Evolutionary conservation across 2,888 invertebrate genomes (phyloP).

Genomic region (Pycnomerus fuliginosus): DNA sequence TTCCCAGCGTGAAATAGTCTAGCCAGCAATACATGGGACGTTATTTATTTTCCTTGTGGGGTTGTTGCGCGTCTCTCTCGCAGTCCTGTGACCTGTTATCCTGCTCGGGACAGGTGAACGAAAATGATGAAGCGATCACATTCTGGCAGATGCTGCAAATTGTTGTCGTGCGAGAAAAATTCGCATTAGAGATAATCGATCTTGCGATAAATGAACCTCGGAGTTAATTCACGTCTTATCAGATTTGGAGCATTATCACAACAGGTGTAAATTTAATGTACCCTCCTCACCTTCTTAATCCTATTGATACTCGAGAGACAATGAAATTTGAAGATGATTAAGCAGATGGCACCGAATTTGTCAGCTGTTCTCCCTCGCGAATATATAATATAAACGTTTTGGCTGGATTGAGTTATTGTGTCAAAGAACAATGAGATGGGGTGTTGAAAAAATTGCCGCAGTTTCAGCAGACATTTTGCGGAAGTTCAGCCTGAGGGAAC

Average conservation of each 20-base stretch:
- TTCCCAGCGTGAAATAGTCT: slow-evolving; percentile 42
- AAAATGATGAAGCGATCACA: slow-evolving; percentile 25
- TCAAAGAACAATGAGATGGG: slow-evolving; percentile 2
- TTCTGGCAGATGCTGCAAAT: slow-evolving; percentile 24
- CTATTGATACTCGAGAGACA: slow-evolving; percentile 18
- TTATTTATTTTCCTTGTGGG: slow-evolving; percentile 20
- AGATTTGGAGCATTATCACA: no score
- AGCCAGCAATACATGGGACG: slow-evolving; percentile 37
- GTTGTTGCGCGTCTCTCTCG: slow-evolving; percentile 16
- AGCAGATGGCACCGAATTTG: slow-evolving; percentile 19
- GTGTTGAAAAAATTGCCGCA: no score
- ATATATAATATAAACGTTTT: slow-evolving; percentile 16
- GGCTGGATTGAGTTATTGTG: slow-evolving; percentile 7
- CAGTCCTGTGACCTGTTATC: slow-evolving; percentile 18
- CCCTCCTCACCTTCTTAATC: slow-evolving; percentile 11
- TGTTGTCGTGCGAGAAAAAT: no score
- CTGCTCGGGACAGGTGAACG: slow-evolving; percentile 21
- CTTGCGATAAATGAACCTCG: no score
- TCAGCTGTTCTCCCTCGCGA: slow-evolving; percentile 16
- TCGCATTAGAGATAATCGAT: no score
- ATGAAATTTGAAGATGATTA: slow-evolving; percentile 24
- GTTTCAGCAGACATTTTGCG: no score
- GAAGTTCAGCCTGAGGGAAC: no score
- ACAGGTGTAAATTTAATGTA: slow-evolving; percentile 21
- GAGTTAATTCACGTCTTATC: no score